Conservation (phyloP, 1,140 invertebrate species). For the Amyelois transitella region DNA sequence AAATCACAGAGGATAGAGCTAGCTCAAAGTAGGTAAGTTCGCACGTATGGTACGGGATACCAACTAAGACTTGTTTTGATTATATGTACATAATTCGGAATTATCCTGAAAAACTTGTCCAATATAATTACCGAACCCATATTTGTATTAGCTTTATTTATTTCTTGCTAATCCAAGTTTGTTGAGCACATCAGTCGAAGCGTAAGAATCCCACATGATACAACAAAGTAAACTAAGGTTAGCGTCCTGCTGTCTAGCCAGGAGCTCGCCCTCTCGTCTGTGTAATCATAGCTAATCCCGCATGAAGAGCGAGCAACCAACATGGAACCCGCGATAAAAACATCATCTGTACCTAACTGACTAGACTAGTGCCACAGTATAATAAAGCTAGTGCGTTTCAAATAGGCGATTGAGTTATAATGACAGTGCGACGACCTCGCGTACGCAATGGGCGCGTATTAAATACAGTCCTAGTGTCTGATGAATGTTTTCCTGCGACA, state of each 20-base stretch:
- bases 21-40: no score
- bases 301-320: background rate
- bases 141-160: no score
- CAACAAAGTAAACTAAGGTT: background rate
- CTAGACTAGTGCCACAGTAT: background rate
- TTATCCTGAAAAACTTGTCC: no score
- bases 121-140: no score
- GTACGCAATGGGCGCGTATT: constrained; percentile 13
- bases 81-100: background rate
- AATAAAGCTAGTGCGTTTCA: background rate
- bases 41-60: no score
- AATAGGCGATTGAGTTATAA: constrained; percentile 12
- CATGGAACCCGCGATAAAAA: background rate
- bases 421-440: constrained; percentile 23
- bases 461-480: constrained; percentile 15
- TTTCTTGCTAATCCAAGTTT: no score
- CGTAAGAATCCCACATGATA: no score
- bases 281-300: background rate
- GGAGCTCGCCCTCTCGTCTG: background rate
- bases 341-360: background rate
- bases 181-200: no score
- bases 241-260: background rate
- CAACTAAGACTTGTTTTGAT: background rate
- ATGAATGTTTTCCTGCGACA: constrained; percentile 27
- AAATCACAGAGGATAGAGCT: no score